These are phyloP conservation scores for Mus musculus DNA, from an alignment of 2,113 vertebrate species.

Conservation along the genomic window DNA sequence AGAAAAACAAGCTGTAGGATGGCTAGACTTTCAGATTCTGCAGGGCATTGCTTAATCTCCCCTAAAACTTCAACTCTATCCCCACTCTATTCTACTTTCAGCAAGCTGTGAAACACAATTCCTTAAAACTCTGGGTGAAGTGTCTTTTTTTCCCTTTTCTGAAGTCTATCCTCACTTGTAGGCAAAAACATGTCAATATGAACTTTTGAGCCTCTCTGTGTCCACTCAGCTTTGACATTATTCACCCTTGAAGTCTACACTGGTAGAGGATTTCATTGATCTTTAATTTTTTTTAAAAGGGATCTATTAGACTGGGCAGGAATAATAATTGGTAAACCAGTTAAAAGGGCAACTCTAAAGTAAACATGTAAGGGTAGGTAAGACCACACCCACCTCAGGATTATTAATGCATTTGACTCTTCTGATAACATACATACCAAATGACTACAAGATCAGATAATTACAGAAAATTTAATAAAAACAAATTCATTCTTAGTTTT, in stretches of 20 bases:
- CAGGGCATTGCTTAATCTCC: conserved; percentile 60
- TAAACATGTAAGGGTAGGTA: conserved; percentile 60
- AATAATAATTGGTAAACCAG: conserved; percentile 42
- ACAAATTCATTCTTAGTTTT: not conserved
- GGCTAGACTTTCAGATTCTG: conserved; percentile 57
- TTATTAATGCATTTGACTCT: conserved; percentile 57
- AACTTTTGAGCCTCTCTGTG: conserved; percentile 26
- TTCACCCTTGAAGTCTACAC: not conserved
- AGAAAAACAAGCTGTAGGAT: not conserved
- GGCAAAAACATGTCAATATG: conserved; percentile 52
- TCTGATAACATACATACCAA: conserved; percentile 67
- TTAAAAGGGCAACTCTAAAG: conserved; percentile 57
- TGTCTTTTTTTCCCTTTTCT: not conserved
- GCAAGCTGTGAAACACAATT: conserved; percentile 43
- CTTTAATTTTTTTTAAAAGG: not conserved
- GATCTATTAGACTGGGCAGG: conserved; percentile 58
- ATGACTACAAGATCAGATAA: conserved; percentile 46
- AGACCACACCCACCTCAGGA: conserved; percentile 57
- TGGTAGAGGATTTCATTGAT: conserved; percentile 45
- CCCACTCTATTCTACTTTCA: conserved; percentile 64
- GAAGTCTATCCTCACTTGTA: not conserved
- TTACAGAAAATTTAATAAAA: not conserved
- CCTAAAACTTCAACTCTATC: conserved; percentile 55
- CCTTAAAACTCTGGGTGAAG: conserved; percentile 8
- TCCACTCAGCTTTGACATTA: not conserved